Conservation (phyloP, 2,797 vertebrate species). For the Hydrophis major region DNA sequence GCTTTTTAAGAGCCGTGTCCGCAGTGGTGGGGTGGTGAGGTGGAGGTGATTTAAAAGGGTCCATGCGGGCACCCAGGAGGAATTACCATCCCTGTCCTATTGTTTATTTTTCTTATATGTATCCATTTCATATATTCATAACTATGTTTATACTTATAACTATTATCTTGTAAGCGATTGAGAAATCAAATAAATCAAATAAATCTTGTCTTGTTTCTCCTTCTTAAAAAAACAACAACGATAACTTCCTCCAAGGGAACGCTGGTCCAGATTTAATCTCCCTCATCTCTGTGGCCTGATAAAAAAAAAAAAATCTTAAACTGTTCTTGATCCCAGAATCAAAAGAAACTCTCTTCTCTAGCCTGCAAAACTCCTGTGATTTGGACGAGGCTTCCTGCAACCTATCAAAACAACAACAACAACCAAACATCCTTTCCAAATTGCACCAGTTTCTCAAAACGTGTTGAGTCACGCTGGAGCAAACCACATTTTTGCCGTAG, state of each 20-base stretch:
- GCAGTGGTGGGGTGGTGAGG: not conserved
- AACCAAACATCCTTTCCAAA: not conserved
- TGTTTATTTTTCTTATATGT: too few relatives aligned
- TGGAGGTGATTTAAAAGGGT: not conserved
- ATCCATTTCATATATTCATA: too few relatives aligned
- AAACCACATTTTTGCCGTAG: not conserved
- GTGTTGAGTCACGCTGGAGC: not conserved
- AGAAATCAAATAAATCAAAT: too few relatives aligned
- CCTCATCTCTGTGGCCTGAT: not conserved
- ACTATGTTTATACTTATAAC: too few relatives aligned
- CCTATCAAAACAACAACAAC: not conserved
- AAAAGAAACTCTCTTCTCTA: not conserved
- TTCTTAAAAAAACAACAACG: not conserved
- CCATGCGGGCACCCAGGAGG: not conserved
- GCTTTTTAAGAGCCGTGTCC: not conserved
- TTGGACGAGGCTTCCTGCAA: not conserved
- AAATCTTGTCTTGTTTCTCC: not conserved
- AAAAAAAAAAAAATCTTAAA: not conserved
- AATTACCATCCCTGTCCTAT: too few relatives aligned
- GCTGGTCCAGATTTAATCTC: not conserved
- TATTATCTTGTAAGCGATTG: too few relatives aligned
- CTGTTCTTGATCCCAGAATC: not conserved
- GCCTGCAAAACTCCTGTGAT: not conserved
- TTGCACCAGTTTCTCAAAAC: not conserved
- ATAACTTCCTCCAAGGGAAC: not conserved